These are phyloP conservation scores for Coenobita brevimanus DNA, from an alignment of 1,140 invertebrate genomes.

Conservation along the genomic window DNA sequence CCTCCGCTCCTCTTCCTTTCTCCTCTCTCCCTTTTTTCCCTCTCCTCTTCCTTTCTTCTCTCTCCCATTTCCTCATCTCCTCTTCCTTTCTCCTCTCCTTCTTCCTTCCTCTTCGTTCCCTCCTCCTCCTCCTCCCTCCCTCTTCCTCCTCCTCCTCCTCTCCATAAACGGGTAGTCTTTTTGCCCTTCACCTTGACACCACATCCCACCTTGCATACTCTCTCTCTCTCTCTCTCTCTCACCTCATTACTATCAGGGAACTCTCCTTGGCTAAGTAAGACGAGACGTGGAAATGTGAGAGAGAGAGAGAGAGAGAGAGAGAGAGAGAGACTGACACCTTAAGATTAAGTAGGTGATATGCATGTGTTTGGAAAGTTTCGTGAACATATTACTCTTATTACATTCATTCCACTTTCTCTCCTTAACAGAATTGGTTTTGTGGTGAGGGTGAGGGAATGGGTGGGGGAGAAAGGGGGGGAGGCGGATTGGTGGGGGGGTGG, in stretches of 20 bases:
- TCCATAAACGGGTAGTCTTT: not conserved
- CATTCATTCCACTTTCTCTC: too few relatives aligned
- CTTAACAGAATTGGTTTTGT: too few relatives aligned
- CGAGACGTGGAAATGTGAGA: conserved; percentile 1
- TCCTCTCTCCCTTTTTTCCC: not conserved
- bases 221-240: conserved; percentile 4
- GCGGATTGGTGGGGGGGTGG: too few relatives aligned
- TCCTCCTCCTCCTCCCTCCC: not conserved
- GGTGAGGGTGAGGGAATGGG: too few relatives aligned
- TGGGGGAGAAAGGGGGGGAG: too few relatives aligned
- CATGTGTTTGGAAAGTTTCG: not conserved
- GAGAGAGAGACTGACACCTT: not conserved
- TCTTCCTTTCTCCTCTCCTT: not conserved
- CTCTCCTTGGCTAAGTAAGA: not conserved
- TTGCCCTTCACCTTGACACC: not conserved
- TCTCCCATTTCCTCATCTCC: not conserved
- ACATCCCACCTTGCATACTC: not conserved
- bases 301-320: conserved; percentile 5
- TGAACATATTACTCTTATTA: not conserved
- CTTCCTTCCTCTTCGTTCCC: not conserved
- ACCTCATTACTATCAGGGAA: not conserved
- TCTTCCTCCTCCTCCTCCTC: not conserved
- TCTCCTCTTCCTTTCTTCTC: not conserved
- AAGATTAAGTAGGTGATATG: not conserved
- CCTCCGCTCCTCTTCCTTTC: not conserved